Percentiles rank a stretch among this genome's conserved stretches.
phyloP scores from a whole-genome alignment of 37 sponge, comb jelly and placozoan species.

The Chondrosia reniformis region DNA sequence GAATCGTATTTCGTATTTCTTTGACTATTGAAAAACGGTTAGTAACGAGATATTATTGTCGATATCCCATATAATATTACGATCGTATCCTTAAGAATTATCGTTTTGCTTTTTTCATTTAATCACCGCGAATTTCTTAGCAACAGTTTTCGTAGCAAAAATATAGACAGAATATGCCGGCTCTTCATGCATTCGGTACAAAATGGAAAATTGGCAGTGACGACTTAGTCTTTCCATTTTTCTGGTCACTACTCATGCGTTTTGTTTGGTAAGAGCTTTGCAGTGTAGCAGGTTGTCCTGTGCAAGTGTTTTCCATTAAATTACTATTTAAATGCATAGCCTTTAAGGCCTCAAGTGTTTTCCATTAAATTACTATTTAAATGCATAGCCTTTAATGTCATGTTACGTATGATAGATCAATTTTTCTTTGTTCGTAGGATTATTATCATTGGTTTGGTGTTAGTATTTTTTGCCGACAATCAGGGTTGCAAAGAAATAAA shows the following conservation, averaged over 20 bases:
- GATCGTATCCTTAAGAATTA: too few relatives aligned
- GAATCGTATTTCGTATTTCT: too few relatives aligned
- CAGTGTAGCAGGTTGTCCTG: background rate
- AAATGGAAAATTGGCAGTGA: conserved; percentile 79
- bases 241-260: conserved; percentile 17
- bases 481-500: conserved; percentile 5
- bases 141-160: background rate
- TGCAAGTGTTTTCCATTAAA: background rate
- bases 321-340: background rate
- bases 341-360: background rate
- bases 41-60: too few relatives aligned
- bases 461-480: conserved; percentile 34
- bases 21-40: too few relatives aligned
- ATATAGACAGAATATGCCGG: conserved; percentile 44
- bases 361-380: background rate
- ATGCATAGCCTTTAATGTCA: background rate
- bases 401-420: background rate
- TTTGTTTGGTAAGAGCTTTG: conserved; percentile 47
- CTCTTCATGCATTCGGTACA: conserved; percentile 51
- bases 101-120: too few relatives aligned
- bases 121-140: too few relatives aligned
- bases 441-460: conserved; percentile 17
- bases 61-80: too few relatives aligned
- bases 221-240: conserved; percentile 70
- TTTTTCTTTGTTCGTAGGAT: too few relatives aligned